Evolutionary conservation across 2,888 invertebrate genomes (phyloP), one percentile per base, ranked within the genome.

Genomic region (Ennomos erosarius): DNA sequence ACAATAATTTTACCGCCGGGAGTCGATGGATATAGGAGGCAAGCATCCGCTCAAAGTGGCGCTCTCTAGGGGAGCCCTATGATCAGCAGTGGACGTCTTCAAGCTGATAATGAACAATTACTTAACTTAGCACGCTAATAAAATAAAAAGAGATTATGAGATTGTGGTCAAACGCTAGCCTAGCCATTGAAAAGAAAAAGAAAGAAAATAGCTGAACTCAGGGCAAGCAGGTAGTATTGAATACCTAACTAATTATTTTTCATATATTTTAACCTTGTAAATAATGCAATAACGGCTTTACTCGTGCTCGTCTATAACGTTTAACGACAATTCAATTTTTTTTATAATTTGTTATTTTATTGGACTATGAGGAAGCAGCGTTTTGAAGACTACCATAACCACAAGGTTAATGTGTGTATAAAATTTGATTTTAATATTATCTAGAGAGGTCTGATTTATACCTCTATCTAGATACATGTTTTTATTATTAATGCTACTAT

Each of bases 331-430:
- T 3, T 11, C 33, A 13, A 13, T 4, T 34, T 48, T n/a, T 38
- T 49, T 49, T 12, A 48, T 33, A 26, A 49, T 34, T 34, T 34
- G 33, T 43, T 42, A 42, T 42, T 13, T 36, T 43, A 51, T 51
- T 43, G 36, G 16, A 12, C 16, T 16, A 50, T 40, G 40, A 51
- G 50, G 50, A 51, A 51, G 50, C 13, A 34, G 33, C 8, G 33
- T 43, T 51, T 13, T 6, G 43, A 42, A 43, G 36, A 36, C 9
- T 36, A 16, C 50, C 16, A 40, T 34, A 42, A 11, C 6, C 11
- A 13, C 40, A 50, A 50, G 50, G 50, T 40, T 12, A 33, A 34
- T 49, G 10, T 26, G 38, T 9, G 10, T 10, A 42, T 42, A 42
- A 16, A 42, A 26, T 26, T 26, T 26, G 26, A 26, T 26, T 26